A percentile compares a stretch with the other conserved stretches of the same genome.
Conservation (phyloP, 2,888 invertebrate species). For the Mechanitis mazaeus region DNA sequence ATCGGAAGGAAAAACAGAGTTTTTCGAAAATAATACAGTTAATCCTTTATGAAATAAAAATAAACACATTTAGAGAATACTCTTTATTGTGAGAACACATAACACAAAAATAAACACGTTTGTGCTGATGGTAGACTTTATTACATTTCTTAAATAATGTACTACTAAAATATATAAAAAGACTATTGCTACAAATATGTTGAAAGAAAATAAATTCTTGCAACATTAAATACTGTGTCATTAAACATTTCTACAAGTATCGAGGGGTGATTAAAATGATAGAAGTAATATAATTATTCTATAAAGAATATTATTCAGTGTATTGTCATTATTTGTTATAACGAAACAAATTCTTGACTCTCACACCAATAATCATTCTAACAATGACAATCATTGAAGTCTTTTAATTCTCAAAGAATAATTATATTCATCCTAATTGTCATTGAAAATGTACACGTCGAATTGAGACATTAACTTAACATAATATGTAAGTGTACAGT, state of each 20-base stretch:
- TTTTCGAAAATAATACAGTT: not conserved
- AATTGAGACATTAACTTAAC: too few relatives aligned
- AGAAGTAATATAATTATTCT: not conserved
- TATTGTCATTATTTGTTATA: too few relatives aligned
- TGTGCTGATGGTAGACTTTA: constrained; percentile 17
- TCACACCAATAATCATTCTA: too few relatives aligned
- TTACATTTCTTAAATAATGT: constrained; percentile 19
- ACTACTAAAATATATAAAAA: constrained; percentile 43
- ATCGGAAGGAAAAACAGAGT: too few relatives aligned
- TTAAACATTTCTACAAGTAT: not conserved
- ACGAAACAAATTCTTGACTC: too few relatives aligned
- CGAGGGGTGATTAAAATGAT: not conserved
- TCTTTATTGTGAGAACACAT: constrained; percentile 2
- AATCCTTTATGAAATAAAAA: not conserved
- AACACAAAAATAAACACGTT: constrained; percentile 6
- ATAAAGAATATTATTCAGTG: too few relatives aligned
- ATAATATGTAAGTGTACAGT: too few relatives aligned
- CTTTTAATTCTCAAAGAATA: too few relatives aligned
- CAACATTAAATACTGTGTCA: constrained; percentile 39
- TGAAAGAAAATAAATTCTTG: constrained; percentile 42
- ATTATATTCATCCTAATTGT: too few relatives aligned
- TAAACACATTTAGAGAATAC: constrained; percentile 3
- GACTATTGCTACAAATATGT: constrained; percentile 42
- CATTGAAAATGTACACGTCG: too few relatives aligned
- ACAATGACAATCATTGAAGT: too few relatives aligned